These are phyloP conservation scores for Sycophila sp. DNA, from an alignment of 1,140 invertebrate genomes.

Conservation along the genomic window DNA sequence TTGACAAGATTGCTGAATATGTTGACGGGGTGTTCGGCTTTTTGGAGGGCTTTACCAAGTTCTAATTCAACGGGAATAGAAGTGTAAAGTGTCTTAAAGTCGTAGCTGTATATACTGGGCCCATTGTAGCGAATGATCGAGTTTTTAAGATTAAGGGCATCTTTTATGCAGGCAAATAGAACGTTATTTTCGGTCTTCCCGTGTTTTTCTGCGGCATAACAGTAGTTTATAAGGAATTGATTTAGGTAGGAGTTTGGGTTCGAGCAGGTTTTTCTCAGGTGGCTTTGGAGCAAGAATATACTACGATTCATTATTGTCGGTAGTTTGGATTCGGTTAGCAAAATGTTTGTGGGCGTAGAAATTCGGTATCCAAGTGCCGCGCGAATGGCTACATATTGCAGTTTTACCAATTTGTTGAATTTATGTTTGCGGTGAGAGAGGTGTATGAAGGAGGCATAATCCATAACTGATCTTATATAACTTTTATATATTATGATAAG, in stretches of 20 bases:
- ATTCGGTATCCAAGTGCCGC: not conserved
- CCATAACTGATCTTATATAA: slow-evolving; percentile 13
- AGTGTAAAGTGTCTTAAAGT: not conserved
- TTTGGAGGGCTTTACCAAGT: not conserved
- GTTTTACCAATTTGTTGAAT: slow-evolving; percentile 8
- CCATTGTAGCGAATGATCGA: not conserved
- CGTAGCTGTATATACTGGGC: not conserved
- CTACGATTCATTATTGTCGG: not conserved
- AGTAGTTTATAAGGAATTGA: not conserved
- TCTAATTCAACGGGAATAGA: not conserved
- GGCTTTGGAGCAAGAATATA: not conserved
- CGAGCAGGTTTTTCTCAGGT: not conserved
- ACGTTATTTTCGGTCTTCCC: not conserved
- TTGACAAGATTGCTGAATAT: not conserved
- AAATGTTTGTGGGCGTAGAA: not conserved
- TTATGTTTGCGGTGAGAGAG: not conserved
- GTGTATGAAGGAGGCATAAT: slow-evolving; percentile 3
- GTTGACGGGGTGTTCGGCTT: not conserved
- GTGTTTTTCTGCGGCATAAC: not conserved
- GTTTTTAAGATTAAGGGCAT: not conserved
- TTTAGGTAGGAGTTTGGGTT: not conserved
- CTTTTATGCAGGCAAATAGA: not conserved
- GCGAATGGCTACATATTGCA: slow-evolving; percentile 10
- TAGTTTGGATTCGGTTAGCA: not conserved
- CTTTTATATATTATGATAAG: not conserved